Conservation (phyloP, 2,888 invertebrate genomes). For the Tolmerus cingulatus region DNA sequence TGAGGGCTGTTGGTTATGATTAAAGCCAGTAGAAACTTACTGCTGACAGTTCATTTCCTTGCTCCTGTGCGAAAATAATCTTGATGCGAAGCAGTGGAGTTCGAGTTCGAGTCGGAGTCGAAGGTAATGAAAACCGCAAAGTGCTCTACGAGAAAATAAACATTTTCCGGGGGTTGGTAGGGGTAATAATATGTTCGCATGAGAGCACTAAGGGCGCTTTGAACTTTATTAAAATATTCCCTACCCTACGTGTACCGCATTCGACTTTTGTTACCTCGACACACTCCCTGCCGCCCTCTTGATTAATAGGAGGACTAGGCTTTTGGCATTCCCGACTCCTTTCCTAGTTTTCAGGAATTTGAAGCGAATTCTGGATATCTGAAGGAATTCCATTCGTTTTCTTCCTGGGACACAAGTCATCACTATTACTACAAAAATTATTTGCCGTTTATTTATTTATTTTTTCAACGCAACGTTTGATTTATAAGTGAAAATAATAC, state of each 20-base stretch:
- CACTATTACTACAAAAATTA: background rate
- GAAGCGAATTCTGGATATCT: background rate
- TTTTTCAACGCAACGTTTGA: too few species aligned
- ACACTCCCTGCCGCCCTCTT: background rate
- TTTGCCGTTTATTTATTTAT: background rate
- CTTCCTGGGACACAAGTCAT: background rate
- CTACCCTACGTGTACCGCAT: background rate
- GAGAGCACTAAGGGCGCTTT: background rate
- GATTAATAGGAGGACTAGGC: background rate
- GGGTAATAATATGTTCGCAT: constrained; percentile 12
- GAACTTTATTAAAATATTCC: constrained; percentile 17
- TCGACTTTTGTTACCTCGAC: background rate
- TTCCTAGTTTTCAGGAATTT: background rate
- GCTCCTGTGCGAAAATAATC: constrained; percentile 18
- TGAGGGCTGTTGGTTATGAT: constrained; percentile 22
- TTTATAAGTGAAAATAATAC: too few species aligned
- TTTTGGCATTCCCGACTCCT: background rate
- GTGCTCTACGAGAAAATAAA: constrained; percentile 30
- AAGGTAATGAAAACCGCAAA: constrained; percentile 33
- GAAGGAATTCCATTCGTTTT: background rate
- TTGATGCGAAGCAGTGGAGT: background rate
- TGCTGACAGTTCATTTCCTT: constrained; percentile 40
- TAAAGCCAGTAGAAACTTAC: constrained; percentile 29
- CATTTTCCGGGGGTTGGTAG: background rate
- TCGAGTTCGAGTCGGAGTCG: background rate